These are phyloP conservation scores for Leptinotarsa rubiginosa DNA, from an alignment of 2,888 invertebrate genomes.

Conservation along the genomic window DNA sequence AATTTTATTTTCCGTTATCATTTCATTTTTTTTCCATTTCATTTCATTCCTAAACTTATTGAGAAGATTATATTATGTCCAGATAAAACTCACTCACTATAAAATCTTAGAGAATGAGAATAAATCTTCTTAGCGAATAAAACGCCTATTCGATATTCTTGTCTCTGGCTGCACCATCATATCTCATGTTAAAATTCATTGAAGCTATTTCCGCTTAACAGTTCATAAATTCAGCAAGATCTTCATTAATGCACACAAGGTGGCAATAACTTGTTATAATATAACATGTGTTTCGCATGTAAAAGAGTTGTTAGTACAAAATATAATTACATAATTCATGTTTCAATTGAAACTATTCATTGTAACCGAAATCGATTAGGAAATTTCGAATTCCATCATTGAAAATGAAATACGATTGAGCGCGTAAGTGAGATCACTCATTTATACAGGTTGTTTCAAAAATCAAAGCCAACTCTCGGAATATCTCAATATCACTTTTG, in stretches of 20 bases:
- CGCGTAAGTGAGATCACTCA: neutral
- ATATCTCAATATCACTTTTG: neutral
- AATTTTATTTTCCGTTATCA: too few species aligned
- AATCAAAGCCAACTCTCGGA: too few species aligned
- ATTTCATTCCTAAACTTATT: too few species aligned
- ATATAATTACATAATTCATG: slow-evolving; percentile 14
- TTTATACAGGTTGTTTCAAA: neutral
- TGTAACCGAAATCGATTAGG: slow-evolving; percentile 5
- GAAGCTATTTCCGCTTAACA: neutral
- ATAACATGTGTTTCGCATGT: slow-evolving; percentile 13
- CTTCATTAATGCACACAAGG: neutral
- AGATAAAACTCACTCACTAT: too few species aligned
- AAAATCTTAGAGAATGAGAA: too few species aligned
- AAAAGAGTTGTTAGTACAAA: slow-evolving; percentile 19
- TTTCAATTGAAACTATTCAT: slow-evolving; percentile 13
- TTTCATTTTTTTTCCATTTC: too few species aligned
- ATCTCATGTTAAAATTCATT: neutral
- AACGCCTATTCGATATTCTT: too few species aligned
- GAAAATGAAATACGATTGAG: neutral
- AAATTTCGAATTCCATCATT: neutral
- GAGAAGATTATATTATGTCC: too few species aligned
- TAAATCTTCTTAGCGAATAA: too few species aligned
- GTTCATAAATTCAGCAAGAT: neutral
- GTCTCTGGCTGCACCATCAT: neutral
- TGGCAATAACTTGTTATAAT: slow-evolving; percentile 2